Evolutionary conservation across 2,113 vertebrate genomes (phyloP).

Genomic region (Pseudorhombus dupliciocellatus): DNA sequence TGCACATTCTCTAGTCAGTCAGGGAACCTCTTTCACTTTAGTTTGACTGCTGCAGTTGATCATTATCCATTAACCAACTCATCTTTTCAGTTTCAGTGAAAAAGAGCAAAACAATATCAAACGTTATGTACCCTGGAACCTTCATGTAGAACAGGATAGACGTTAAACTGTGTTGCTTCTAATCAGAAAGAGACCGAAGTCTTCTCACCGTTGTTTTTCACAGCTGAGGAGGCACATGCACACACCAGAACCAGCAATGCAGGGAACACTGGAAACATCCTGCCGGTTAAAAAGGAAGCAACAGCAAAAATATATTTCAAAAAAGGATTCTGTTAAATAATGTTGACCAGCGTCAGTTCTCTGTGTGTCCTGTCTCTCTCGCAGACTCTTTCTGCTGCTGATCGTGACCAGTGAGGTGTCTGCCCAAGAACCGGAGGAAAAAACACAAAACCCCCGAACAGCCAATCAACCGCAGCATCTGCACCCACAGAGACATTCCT

Average conservation of each 20-base stretch:
- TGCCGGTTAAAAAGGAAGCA: background rate
- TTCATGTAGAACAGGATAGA: too few relatives aligned
- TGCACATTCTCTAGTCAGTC: too few relatives aligned
- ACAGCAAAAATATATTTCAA: background rate
- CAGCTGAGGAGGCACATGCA: background rate
- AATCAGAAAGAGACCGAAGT: background rate
- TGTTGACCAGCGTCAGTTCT: background rate
- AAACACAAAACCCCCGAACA: background rate
- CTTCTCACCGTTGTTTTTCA: conserved; percentile 33
- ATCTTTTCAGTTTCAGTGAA: background rate
- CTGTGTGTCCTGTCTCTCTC: background rate
- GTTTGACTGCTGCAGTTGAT: too few relatives aligned
- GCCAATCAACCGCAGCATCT: conserved; percentile 17
- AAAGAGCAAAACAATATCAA: background rate
- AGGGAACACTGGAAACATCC: background rate
- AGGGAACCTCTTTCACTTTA: too few relatives aligned
- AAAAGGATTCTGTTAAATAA: background rate
- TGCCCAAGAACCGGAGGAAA: background rate
- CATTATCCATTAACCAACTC: too few relatives aligned
- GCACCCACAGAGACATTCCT: conserved; percentile 11
- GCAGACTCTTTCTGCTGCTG: background rate
- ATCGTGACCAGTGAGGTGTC: background rate
- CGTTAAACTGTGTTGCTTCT: background rate
- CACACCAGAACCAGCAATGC: conserved; percentile 15
- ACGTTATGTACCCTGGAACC: too few relatives aligned